Base-by-base conservation (phyloP, 2,797 vertebrate genomes). In the Fundulus diaphanus region DNA sequence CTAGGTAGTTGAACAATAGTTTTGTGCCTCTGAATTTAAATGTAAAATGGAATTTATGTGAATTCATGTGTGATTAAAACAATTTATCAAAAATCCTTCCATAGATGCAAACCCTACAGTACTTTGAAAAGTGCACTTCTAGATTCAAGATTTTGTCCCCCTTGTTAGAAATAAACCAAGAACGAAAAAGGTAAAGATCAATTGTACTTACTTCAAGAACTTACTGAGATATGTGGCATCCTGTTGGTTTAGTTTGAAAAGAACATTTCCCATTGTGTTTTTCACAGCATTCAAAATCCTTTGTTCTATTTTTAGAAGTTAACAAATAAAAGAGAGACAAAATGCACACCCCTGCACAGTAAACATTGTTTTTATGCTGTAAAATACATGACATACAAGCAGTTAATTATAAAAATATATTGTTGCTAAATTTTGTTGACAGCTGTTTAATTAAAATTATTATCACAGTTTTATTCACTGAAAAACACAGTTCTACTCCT, bases 171-270 rank as follows among this genome's bases (percentile, higher is more conserved):
- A 51, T 49, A 51, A 51, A 51, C 22, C 49, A 51, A 51, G 49
- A 22, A 7, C 31, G 2, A 56, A 20, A 20, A 7, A 20, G 20
- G 37, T 9, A 31, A 29, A 48, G 15, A 18, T 3, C 42, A 44
- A 57, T 1, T 1, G 3, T 16, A 56, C 78, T 70, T 70, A 79
- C 78, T 66, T 74, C 18, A 75, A 35, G 42, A 80, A 75, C 12
- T 9, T 18, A 57, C 29, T 56, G 31, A 80, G 31, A 18, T 56
- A 18, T 51, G 68, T 70, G 9, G 44, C 22, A 20, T 67, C 46
- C n/a, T 57, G 46, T 15, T 67, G 9, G n/a, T 35, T 0, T 31
- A 80, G 49, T 65, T 8, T 57, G 11, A 16, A 16, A 6, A 11
- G 0, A 16, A 49, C 44, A 18, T 1, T 0, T 5, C 1, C 0